Evolutionary conservation across 2,797 vertebrate species (phyloP), one percentile per base, ranked within the genome.

Genomic region (Enoplosus armatus): DNA sequence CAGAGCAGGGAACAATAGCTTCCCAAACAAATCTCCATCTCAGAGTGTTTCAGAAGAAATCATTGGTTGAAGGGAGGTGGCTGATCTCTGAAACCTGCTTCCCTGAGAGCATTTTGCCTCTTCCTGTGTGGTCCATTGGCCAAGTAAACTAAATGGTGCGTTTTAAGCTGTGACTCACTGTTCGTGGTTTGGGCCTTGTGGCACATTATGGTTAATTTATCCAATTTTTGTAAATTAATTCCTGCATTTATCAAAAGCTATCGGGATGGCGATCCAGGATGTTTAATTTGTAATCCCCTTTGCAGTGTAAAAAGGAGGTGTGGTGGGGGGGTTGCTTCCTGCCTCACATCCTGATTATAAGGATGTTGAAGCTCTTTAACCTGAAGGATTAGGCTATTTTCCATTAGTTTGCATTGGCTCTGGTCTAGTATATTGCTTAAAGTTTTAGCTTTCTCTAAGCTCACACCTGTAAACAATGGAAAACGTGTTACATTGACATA

Each of bases 1-100:
- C 71, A 62, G 91, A 69, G 89, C 81, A 31, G 72, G 81, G 87
- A 93, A 94, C 92, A 94, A 94, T 92, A 72, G 90, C 73, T 86
- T 73, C 50, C 43, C 76, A 90, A 91, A 87, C 83, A 93, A 82
- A 89, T 77, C 59, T 74, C 80, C 72, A 79, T 85, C 81, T 71
- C 51, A 16, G 61, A 89, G 80, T 66, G 84, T 79, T 77, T 82
- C 26, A 72, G 64, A 85, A 88, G 80, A 91, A 88, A 85, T 65
- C 73, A 69, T 66, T 72, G 58, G 77, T 77, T 68, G 24, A 76
- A 79, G 81, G 86, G 85, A 68, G 87, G 77, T 15, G 88, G 54
- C 89, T 75, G 58, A 86, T 77, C 78, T 77, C 41, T 79, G 81
- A 82, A 84, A 83, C 61, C 43, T 70, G 66, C 82, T 87, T 88